These are phyloP conservation scores for Cryptops parisi DNA, from an alignment of 2,888 invertebrate species.

Conservation along the genomic window DNA sequence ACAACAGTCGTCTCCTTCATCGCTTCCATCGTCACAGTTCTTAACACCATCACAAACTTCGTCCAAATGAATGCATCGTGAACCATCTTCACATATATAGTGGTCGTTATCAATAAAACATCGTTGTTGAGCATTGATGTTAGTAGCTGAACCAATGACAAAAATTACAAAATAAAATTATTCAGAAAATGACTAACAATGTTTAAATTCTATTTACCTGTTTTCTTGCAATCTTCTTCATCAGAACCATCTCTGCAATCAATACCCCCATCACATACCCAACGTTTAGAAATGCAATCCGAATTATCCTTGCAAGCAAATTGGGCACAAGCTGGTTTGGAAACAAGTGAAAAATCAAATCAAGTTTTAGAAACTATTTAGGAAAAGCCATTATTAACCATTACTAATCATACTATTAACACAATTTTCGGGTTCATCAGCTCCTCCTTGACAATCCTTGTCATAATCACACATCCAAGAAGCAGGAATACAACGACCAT, in stretches of 20 bases:
- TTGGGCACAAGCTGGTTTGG: background rate
- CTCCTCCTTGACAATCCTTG: background rate
- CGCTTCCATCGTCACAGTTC: background rate
- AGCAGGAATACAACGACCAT: background rate
- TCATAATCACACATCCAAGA: background rate
- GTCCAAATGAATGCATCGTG: background rate
- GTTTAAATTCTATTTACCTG: background rate
- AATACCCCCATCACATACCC: background rate
- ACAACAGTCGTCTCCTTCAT: background rate
- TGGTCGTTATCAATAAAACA: background rate
- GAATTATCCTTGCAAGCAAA: background rate
- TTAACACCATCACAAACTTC: background rate
- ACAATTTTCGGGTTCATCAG: background rate
- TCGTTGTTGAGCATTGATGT: background rate
- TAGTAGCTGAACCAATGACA: background rate
- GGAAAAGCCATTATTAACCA: background rate
- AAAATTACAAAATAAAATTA: background rate
- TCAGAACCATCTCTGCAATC: background rate
- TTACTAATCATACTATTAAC: background rate
- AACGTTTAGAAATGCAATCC: background rate
- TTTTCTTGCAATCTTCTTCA: background rate
- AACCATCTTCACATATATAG: background rate
- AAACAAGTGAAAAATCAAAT: background rate
- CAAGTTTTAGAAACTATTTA: background rate
- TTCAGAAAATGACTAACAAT: background rate